These are phyloP conservation scores for Coturnix japonica DNA, from an alignment of 2,113 vertebrate genomes.

Conservation along the genomic window DNA sequence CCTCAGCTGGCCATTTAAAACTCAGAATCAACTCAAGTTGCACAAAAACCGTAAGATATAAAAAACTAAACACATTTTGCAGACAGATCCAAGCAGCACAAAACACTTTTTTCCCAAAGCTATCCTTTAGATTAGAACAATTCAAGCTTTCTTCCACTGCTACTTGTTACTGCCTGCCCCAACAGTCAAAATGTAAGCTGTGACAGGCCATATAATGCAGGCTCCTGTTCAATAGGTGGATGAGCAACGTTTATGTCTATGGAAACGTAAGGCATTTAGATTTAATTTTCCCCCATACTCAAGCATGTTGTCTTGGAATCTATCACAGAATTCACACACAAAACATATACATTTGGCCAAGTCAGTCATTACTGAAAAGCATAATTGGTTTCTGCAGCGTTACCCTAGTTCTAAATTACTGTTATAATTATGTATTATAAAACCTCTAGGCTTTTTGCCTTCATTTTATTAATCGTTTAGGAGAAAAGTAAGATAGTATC, in stretches of 20 bases:
- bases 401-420: conserved; percentile 47
- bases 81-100: background rate
- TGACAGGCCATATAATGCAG: background rate
- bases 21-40: background rate
- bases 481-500: conserved; percentile 37
- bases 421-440: conserved; percentile 54
- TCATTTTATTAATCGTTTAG: conserved; percentile 57
- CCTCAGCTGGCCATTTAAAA: background rate
- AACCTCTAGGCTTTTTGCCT: conserved; percentile 52
- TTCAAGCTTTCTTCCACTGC: background rate
- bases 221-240: background rate
- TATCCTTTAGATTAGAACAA: background rate
- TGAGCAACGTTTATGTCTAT: conserved; percentile 2
- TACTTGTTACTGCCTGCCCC: conserved; percentile 26
- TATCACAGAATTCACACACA: background rate
- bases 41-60: background rate
- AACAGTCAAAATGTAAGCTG: conserved; percentile 1
- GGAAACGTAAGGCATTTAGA: background rate
- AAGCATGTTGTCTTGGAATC: conserved; percentile 27
- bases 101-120: background rate
- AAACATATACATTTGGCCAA: conserved; percentile 35
- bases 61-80: background rate
- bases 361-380: conserved; percentile 34
- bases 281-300: conserved; percentile 8
- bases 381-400: conserved; percentile 53